These are phyloP conservation scores for Illadopsis cleaveri DNA, from an alignment of 2,113 vertebrate species.

Conservation along the genomic window DNA sequence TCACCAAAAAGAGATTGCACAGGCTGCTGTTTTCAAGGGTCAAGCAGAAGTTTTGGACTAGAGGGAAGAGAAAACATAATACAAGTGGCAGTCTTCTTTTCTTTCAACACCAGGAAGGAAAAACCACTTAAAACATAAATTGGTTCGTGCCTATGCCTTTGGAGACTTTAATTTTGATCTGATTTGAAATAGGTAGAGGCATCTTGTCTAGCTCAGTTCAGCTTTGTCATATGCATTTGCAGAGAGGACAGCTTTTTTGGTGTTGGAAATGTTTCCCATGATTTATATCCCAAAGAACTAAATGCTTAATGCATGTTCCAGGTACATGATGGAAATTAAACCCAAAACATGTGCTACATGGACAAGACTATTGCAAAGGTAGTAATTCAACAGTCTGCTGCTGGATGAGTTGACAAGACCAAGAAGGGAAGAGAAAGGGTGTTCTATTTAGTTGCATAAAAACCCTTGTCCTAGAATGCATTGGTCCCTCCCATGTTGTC, in stretches of 20 bases:
- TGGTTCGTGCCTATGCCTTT: background rate
- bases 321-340: background rate
- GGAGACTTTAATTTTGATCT: conserved; percentile 1
- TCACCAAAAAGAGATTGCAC: background rate
- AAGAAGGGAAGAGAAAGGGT: background rate
- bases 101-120: background rate
- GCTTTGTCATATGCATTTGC: too few relatives aligned
- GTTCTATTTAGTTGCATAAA: background rate
- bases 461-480: background rate
- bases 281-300: background rate
- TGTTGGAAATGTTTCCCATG: background rate
- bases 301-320: background rate
- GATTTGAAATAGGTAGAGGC: background rate
- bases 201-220: background rate
- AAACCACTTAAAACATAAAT: background rate
- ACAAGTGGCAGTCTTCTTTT: background rate
- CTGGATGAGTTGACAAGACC: background rate
- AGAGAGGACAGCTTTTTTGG: background rate
- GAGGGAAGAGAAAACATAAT: background rate
- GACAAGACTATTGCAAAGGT: background rate
- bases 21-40: background rate
- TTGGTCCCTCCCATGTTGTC: background rate
- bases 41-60: background rate
- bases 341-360: background rate
- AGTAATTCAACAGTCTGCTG: background rate